Conservation (phyloP, 2,113 vertebrate species). For the Chamaetylas fuelleborni region DNA sequence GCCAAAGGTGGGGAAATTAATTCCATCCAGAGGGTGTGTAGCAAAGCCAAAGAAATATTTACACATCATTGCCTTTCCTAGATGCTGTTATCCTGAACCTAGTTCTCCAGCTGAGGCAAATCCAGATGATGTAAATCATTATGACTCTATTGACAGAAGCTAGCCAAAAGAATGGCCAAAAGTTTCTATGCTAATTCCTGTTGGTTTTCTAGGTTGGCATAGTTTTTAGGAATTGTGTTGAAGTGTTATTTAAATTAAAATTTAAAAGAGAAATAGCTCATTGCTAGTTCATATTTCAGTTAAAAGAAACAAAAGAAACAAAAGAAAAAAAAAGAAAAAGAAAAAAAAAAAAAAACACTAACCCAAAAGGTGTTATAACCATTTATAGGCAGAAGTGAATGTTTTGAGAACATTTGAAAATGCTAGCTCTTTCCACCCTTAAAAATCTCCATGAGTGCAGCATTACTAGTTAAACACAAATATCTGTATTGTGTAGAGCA, state of each 20-base stretch:
- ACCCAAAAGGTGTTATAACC: background rate
- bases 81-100: background rate
- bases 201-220: background rate
- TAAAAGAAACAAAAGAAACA: background rate
- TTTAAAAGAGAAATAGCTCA: background rate
- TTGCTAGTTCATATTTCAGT: background rate
- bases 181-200: background rate
- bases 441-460: background rate
- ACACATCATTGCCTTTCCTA: slow-evolving; percentile 30
- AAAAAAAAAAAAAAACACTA: background rate
- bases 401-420: background rate
- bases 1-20: slow-evolving; percentile 13
- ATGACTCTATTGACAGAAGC: background rate
- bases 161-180: slow-evolving; percentile 9
- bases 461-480: background rate
- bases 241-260: background rate
- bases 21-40: background rate
- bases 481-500: background rate
- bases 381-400: background rate
- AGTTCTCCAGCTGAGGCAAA: slow-evolving; percentile 22
- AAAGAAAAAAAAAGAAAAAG: background rate
- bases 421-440: background rate
- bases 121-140: slow-evolving; percentile 27
- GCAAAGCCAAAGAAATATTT: slow-evolving; percentile 47
- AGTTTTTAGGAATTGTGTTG: background rate